Evolutionary conservation across 2,113 vertebrate species (phyloP).

Genomic region (Oryzias javanicus): DNA sequence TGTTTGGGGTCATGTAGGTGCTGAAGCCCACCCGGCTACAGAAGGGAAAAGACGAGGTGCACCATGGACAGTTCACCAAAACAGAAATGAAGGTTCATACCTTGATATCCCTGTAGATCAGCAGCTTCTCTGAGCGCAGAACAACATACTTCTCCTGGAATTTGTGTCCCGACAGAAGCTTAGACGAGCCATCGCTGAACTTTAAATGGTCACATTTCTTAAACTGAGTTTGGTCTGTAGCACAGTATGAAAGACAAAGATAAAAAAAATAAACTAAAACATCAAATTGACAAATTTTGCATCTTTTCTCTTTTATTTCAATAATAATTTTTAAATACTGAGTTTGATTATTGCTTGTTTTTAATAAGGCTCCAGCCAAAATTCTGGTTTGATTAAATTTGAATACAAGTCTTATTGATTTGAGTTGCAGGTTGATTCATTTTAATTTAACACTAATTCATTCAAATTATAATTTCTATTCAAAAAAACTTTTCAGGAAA

Average conservation of each 20-base stretch:
- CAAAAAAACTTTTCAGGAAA: no score
- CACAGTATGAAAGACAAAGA: slow-evolving; percentile 4
- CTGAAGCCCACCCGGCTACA: no score
- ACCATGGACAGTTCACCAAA: not conserved
- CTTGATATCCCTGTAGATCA: slow-evolving; percentile 91
- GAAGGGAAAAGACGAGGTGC: no score
- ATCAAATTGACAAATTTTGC: not conserved
- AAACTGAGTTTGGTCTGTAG: slow-evolving; percentile 65
- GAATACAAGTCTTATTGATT: no score
- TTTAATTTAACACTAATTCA: no score
- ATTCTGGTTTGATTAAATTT: no score
- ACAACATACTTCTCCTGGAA: slow-evolving; percentile 92
- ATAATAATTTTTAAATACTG: no score
- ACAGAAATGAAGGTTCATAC: slow-evolving; percentile 62
- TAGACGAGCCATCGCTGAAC: slow-evolving; percentile 89
- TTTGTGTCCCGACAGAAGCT: slow-evolving; percentile 89
- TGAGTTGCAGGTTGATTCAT: no score
- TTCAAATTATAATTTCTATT: no score
- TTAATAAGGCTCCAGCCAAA: no score
- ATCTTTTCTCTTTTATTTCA: not conserved
- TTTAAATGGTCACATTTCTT: slow-evolving; percentile 83
- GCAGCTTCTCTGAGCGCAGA: slow-evolving; percentile 82
- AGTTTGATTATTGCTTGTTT: no score
- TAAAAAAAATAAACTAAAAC: not conserved
- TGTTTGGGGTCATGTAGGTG: not conserved